Base-by-base conservation (phyloP, 2,888 invertebrate genomes). In the Orthosia gothica region DNA sequence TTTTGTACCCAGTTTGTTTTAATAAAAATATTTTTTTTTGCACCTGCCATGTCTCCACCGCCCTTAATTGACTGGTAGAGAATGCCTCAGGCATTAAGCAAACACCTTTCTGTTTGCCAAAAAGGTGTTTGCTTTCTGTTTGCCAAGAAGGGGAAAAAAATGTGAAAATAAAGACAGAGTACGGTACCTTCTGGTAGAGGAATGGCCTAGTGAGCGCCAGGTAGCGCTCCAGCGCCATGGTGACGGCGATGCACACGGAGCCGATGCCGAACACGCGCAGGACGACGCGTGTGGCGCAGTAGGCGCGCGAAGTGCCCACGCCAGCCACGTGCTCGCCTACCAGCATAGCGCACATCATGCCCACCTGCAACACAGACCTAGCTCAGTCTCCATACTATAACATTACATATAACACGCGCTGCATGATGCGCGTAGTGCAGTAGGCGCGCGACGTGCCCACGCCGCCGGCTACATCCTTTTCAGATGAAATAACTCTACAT, bases 201-300 rank as follows among this genome's bases (percentile, higher is more conserved):
- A 99, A 99, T 55, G 99, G 99, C 85, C 98, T 97, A 16, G 99
- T 98, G 86, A 99, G 97, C 32, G 99, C 99, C 90, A 99, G 97
- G 97, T 98, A 99, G 84, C 99, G 97, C 94, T 99, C 99, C 52
- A 98, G 97, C 16, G 99, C 98, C 99, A 99, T 99, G 74, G 98
- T 98, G 90, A 98, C 97, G 32, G 99, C 98, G 88, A 99, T 98
- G 94, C 98, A 98, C 59, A 98, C 99, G 85, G 98, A 98, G 89
- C 98, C 98, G 76, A 99, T 97, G 65, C 99, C 99, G 94, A 99
- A 99, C 85, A 98, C 97, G 76, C 99, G 97, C 95, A 98, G 97
- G 70, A 98, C 95, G 11, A 99, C 98, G 83, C 98, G 97, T 81
- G 97, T 93, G 50, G 96, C 97, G 94, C 98, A 98, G 91, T 97